Evolutionary conservation across 1,140 invertebrate species (phyloP).

Genomic region (Chlorops oryzae): DNA sequence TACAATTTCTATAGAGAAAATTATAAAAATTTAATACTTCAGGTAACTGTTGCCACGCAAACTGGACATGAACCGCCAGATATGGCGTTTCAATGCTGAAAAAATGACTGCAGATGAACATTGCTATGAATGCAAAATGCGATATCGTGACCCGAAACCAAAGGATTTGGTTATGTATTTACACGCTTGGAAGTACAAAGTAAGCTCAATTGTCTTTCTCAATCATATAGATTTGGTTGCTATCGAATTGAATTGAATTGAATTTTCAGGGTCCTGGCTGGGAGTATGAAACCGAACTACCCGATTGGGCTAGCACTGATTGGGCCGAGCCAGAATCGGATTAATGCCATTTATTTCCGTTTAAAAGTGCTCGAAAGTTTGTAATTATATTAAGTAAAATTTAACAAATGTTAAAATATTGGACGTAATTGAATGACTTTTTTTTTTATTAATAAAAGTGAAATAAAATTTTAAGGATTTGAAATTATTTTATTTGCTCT

Average conservation of each 20-base stretch:
- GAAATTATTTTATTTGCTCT: no score
- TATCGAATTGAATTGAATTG: no score
- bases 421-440: no score
- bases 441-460: no score
- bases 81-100: constrained; percentile 61
- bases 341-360: no score
- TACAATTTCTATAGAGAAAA: neutral
- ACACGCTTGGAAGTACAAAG: constrained; percentile 88
- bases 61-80: constrained; percentile 70
- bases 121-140: constrained; percentile 87
- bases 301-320: constrained; percentile 77
- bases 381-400: no score
- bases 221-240: no score
- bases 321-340: constrained; percentile 60
- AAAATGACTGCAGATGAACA: constrained; percentile 76
- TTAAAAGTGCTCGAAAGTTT: no score
- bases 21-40: no score
- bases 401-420: no score
- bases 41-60: constrained; percentile 74
- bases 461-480: no score
- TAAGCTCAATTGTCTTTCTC: constrained; percentile 38
- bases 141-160: constrained; percentile 84
- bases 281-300: constrained; percentile 82
- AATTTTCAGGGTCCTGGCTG: constrained; percentile 73
- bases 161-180: constrained; percentile 91